Percentiles rank a stretch among this genome's conserved stretches.
phyloP scores from a whole-genome alignment of 1,140 invertebrate species.

The Cardiocondyla obscurior region DNA sequence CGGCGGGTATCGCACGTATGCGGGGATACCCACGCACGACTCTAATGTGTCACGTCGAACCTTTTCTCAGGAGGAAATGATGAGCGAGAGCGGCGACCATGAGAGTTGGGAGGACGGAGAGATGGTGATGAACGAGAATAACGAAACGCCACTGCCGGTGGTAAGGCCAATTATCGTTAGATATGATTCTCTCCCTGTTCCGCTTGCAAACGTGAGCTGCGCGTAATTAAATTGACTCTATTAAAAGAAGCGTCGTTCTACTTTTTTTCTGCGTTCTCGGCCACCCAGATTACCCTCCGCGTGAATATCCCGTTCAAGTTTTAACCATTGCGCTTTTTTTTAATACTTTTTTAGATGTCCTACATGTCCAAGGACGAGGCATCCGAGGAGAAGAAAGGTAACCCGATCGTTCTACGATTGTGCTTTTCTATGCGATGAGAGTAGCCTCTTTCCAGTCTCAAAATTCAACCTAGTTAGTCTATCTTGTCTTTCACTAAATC shows the following conservation, averaged over 20 bases:
- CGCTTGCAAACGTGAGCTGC: neutral
- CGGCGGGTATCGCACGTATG: constrained; percentile 35
- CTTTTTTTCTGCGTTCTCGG: constrained; percentile 9
- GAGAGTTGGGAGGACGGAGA: constrained; percentile 83
- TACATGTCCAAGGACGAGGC: constrained; percentile 80
- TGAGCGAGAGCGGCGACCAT: constrained; percentile 81
- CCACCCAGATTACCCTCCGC: neutral
- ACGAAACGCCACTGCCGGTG: constrained; percentile 79
- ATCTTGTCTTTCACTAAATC: neutral
- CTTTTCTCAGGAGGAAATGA: constrained; percentile 80
- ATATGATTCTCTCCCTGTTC: constrained; percentile 1
- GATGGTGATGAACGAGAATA: constrained; percentile 80
- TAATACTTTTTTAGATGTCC: constrained; percentile 82
- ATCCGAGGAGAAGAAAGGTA: constrained; percentile 85
- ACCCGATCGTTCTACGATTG: neutral
- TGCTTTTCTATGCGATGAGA: neutral
- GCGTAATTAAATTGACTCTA: constrained; percentile 24
- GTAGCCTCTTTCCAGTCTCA: neutral
- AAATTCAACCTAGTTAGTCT: neutral
- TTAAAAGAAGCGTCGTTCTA: constrained; percentile 32
- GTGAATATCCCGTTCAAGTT: constrained; percentile 3
- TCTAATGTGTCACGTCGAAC: constrained; percentile 54
- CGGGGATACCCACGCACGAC: constrained; percentile 29
- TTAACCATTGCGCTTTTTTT: constrained; percentile 24
- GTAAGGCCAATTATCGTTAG: constrained; percentile 68